Conservation (phyloP, 2,888 invertebrate species). For the Coenonympha glycerion region DNA sequence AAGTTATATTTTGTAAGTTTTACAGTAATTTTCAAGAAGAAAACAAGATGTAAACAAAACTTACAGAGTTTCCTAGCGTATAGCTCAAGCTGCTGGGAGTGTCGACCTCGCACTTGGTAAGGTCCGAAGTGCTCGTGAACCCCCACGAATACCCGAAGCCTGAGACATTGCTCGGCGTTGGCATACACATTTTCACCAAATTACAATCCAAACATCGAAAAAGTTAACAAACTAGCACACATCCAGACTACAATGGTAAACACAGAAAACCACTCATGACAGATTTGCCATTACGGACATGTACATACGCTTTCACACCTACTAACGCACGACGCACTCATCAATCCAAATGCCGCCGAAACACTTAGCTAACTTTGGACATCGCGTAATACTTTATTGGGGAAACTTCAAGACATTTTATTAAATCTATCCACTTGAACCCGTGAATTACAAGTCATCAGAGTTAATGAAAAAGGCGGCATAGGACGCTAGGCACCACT, state of each 20-base stretch:
- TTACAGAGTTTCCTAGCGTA: conserved; percentile 70
- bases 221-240: conserved; percentile 61
- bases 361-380: conserved; percentile 30
- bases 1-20: background rate
- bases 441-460: conserved; percentile 49
- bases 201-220: conserved; percentile 46
- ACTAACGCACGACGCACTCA: conserved; percentile 67
- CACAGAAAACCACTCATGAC: conserved; percentile 53
- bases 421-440: conserved; percentile 16
- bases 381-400: conserved; percentile 11
- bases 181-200: conserved; percentile 72
- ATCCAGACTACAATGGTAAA: conserved; percentile 50
- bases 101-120: conserved; percentile 70
- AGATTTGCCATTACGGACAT: conserved; percentile 69
- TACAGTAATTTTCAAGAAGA: background rate
- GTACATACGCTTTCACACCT: conserved; percentile 72
- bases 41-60: conserved; percentile 25
- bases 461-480: conserved; percentile 64
- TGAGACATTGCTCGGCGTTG: conserved; percentile 72
- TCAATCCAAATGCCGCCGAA: conserved; percentile 58
- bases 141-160: conserved; percentile 74
- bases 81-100: conserved; percentile 71
- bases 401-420: conserved; percentile 37
- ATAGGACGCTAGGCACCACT: conserved; percentile 62
- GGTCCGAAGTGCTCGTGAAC: conserved; percentile 66